Conservation (phyloP, 2,888 invertebrate species). For the Nudaria mundana region DNA sequence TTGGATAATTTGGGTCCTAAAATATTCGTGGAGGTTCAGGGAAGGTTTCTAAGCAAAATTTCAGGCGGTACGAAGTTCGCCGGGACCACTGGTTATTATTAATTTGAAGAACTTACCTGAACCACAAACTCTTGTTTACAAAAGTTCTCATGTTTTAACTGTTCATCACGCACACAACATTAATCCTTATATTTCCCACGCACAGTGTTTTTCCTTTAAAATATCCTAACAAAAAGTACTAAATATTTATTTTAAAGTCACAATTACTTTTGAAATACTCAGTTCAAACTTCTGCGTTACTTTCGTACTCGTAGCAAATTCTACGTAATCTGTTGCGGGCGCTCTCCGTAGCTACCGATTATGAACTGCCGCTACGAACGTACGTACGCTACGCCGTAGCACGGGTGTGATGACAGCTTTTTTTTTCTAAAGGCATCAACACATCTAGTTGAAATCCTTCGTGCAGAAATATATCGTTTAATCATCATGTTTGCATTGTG, state of each 20-base stretch:
- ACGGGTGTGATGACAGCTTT: slow-evolving; percentile 13
- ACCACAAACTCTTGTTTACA: neutral
- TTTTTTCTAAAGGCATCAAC: slow-evolving; percentile 3
- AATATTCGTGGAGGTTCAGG: too few relatives aligned
- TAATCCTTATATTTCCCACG: too few relatives aligned
- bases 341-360: slow-evolving; percentile 51
- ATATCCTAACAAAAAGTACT: neutral
- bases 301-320: slow-evolving; percentile 39
- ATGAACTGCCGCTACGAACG: slow-evolving; percentile 61
- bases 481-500: neutral
- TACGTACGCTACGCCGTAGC: slow-evolving; percentile 49
- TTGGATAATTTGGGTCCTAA: too few relatives aligned
- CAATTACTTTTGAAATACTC: slow-evolving; percentile 18
- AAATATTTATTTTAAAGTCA: slow-evolving; percentile 5
- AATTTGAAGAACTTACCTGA: neutral
- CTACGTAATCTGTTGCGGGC: slow-evolving; percentile 43
- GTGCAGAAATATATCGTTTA: neutral
- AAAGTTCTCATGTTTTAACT: neutral
- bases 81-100: too few relatives aligned
- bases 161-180: too few relatives aligned
- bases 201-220: too few relatives aligned
- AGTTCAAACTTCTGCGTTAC: slow-evolving; percentile 27
- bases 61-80: too few relatives aligned
- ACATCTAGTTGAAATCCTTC: slow-evolving; percentile 1
- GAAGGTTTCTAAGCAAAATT: too few relatives aligned